These are phyloP conservation scores for Phrynosoma platyrhinos DNA, from an alignment of 2,113 vertebrate species.

Conservation along the genomic window DNA sequence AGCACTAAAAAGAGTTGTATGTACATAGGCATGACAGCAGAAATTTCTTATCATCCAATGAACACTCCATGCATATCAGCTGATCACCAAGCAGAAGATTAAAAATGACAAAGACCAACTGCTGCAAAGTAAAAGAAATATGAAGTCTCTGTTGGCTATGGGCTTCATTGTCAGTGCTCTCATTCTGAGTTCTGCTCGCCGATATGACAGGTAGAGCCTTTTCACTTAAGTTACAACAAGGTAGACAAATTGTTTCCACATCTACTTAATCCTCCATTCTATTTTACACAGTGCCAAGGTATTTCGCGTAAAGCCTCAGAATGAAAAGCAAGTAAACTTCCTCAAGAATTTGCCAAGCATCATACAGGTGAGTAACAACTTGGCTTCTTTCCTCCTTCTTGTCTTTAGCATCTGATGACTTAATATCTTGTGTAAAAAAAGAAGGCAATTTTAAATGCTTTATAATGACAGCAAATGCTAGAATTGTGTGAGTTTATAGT, in stretches of 20 bases:
- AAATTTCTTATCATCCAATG: constrained; percentile 7
- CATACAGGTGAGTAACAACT: constrained; percentile 63
- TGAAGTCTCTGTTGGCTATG: constrained; percentile 80
- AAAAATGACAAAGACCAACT: constrained; percentile 9
- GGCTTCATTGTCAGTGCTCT: constrained; percentile 75
- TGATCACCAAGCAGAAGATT: constrained; percentile 1
- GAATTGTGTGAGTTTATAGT: neutral
- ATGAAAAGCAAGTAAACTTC: constrained; percentile 79
- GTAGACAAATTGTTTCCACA: neutral
- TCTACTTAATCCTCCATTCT: constrained; percentile 2
- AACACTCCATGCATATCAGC: constrained; percentile 11
- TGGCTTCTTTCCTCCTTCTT: neutral
- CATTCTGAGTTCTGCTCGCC: constrained; percentile 61
- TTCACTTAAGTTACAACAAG: neutral
- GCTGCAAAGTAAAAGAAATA: constrained; percentile 54
- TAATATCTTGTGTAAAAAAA: neutral
- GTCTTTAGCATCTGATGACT: neutral
- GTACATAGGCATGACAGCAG: neutral
- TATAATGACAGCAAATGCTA: neutral
- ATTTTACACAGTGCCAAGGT: constrained; percentile 82
- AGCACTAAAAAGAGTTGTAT: neutral
- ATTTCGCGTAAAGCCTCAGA: constrained; percentile 79
- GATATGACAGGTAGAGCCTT: constrained; percentile 82
- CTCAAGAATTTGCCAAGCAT: constrained; percentile 80
- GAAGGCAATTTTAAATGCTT: neutral